These are phyloP conservation scores for Halcyon leucocephala DNA, from an alignment of 2,797 vertebrate species.

Conservation along the genomic window DNA sequence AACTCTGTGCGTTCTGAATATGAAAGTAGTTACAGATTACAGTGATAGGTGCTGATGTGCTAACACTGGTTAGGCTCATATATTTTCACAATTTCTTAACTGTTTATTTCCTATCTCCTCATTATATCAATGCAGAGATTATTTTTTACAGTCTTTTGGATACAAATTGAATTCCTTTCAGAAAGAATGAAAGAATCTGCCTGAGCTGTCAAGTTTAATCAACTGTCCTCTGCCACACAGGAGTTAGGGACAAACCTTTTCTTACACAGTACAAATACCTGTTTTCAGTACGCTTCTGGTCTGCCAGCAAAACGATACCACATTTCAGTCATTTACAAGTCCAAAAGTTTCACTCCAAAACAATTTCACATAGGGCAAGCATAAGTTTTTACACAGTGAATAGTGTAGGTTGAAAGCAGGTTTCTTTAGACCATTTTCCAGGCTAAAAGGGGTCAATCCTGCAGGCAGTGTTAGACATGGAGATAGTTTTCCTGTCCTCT, in stretches of 20 bases:
- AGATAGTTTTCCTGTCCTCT: not conserved
- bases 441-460: not conserved
- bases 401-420: not conserved
- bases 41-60: not conserved
- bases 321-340: not conserved
- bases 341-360: not conserved
- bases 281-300: not conserved
- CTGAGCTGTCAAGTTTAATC: not conserved
- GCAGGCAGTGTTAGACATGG: not conserved
- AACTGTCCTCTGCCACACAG: not conserved
- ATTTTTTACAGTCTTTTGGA: not conserved
- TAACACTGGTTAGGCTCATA: not conserved
- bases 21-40: constrained; percentile 14
- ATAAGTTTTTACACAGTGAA: not conserved
- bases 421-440: not conserved
- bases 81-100: constrained; percentile 32
- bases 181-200: not conserved
- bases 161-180: not conserved
- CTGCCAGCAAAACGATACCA: not conserved
- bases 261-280: not conserved
- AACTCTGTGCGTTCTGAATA: not conserved
- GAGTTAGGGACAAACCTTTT: not conserved
- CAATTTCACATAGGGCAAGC: not conserved
- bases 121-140: not conserved
- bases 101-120: not conserved